Percentiles rank a stretch among this genome's conserved stretches.
phyloP scores from a whole-genome alignment of 2,113 vertebrate species.

The Tonatia bakeri region DNA sequence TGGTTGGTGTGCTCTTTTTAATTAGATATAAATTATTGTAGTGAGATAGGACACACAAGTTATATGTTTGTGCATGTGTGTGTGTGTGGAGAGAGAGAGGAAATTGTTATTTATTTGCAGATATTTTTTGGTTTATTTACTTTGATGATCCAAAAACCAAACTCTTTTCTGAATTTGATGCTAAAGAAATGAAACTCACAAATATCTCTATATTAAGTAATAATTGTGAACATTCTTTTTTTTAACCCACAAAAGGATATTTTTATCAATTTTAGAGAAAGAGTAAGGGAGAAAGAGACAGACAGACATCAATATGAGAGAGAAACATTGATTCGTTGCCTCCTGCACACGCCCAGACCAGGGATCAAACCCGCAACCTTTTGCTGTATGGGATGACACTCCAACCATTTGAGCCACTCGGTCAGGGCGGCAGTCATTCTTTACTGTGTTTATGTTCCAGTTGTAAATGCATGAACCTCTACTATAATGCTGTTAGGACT shows the following conservation, averaged over 20 bases:
- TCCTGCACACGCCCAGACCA: too few species aligned
- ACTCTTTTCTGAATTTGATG: not conserved
- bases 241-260: too few species aligned
- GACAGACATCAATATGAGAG: too few species aligned
- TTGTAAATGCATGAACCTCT: not conserved
- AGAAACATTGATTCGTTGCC: too few species aligned
- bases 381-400: too few species aligned
- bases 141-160: not conserved
- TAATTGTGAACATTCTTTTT: not conserved
- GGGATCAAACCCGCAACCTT: too few species aligned
- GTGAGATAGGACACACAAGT: not conserved
- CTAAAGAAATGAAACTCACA: not conserved
- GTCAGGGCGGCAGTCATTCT: not conserved
- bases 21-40: not conserved
- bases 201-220: not conserved
- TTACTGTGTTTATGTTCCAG: not conserved
- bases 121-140: not conserved
- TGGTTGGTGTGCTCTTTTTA: not conserved
- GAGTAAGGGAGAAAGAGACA: too few species aligned
- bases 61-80: not conserved
- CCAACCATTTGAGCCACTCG: too few species aligned
- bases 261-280: too few species aligned
- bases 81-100: not conserved
- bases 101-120: not conserved
- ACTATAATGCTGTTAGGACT: not conserved